Percentiles rank a stretch among this genome's conserved stretches.
Conservation (phyloP, 2,797 vertebrate species). For the Urocyon cinereoargenteus region DNA sequence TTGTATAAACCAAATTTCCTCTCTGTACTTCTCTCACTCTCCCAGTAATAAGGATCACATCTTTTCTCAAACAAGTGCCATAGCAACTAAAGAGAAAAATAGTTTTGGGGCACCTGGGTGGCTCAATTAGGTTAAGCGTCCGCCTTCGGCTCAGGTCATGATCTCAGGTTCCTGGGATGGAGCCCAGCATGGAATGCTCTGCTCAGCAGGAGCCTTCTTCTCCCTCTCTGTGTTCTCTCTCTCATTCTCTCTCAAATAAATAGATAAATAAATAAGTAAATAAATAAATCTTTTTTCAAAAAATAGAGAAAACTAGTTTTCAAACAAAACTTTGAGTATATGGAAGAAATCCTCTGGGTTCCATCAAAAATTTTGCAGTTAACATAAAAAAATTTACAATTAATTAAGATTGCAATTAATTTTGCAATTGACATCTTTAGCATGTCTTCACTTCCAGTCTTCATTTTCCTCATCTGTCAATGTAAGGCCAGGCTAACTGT, state of each 20-base stretch:
- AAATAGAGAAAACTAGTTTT: background rate
- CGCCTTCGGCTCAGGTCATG: background rate
- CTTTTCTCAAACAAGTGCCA: slow-evolving; percentile 19
- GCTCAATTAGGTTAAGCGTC: background rate
- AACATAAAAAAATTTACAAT: no score
- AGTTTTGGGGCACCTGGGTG: background rate
- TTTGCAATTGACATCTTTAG: no score
- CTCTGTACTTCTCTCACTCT: background rate
- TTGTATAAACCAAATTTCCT: background rate
- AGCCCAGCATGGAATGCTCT: fast-evolving
- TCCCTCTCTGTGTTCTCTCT: background rate
- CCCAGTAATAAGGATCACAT: background rate
- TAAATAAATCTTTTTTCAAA: background rate
- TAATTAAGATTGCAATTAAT: no score
- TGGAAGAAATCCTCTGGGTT: background rate
- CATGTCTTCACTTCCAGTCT: background rate
- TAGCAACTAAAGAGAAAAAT: background rate
- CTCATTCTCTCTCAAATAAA: background rate
- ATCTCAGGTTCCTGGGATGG: background rate
- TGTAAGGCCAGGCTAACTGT: background rate
- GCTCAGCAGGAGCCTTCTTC: background rate
- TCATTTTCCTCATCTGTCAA: slow-evolving; percentile 43
- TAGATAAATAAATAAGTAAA: background rate
- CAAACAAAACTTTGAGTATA: slow-evolving; percentile 46
- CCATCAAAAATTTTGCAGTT: background rate